Evolutionary conservation across 2,113 vertebrate species (phyloP).

Genomic region (Mugil cephalus): DNA sequence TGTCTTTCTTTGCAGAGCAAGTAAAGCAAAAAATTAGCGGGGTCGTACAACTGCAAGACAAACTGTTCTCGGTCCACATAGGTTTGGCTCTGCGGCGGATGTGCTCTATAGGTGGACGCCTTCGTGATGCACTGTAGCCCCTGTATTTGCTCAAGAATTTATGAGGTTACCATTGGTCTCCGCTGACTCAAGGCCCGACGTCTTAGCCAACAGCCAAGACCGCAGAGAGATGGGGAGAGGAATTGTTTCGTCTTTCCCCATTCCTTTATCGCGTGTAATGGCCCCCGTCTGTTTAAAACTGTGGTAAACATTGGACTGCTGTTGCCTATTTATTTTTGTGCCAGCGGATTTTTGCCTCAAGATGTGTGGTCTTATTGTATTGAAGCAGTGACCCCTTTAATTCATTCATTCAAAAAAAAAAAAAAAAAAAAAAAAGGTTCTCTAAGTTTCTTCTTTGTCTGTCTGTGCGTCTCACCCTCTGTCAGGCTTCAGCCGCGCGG

Average conservation of each 20-base stretch:
- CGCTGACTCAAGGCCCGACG: conserved; percentile 62
- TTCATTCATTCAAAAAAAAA: conserved; percentile 56
- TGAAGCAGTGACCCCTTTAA: conserved; percentile 44
- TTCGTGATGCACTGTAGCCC: conserved; percentile 51
- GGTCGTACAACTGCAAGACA: conserved; percentile 45
- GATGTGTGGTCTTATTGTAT: conserved; percentile 69
- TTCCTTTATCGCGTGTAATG: conserved; percentile 66
- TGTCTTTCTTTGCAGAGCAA: conserved; percentile 57
- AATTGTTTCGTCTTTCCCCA: conserved; percentile 66
- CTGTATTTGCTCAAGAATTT: conserved; percentile 72
- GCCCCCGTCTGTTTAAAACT: conserved; percentile 70
- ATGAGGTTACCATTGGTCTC: conserved; percentile 72
- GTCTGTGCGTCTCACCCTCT: conserved; percentile 10
- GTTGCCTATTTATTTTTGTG: conserved; percentile 65
- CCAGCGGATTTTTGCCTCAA: conserved; percentile 62
- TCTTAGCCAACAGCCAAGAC: conserved; percentile 70
- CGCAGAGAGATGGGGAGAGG: conserved; percentile 65
- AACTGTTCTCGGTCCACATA: conserved; percentile 42
- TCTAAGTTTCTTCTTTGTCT: conserved; percentile 34
- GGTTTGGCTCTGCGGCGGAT: conserved; percentile 35
- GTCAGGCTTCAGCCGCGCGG: conserved; percentile 94
- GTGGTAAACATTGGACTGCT: conserved; percentile 73
- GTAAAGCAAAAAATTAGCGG: conserved; percentile 60
- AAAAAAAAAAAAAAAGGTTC: too few species aligned
- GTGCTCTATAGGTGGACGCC: conserved; percentile 51